Conservation (phyloP, 2,797 vertebrate genomes). For the Enteromius treurensis region DNA sequence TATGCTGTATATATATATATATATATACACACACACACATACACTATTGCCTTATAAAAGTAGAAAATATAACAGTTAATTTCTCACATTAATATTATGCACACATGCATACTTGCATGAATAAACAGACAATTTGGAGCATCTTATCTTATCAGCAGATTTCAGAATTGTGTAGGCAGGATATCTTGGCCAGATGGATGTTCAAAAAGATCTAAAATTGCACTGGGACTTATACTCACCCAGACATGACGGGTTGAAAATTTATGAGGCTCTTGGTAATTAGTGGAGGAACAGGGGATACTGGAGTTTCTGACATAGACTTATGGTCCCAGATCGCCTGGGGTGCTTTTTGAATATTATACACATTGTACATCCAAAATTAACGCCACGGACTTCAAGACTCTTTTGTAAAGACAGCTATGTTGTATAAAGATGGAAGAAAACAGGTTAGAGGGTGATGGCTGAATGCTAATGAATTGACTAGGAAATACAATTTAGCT, state of each 20-base stretch:
- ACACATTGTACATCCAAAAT: conserved; percentile 23
- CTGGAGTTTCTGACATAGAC: conserved; percentile 39
- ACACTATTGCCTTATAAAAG: not conserved
- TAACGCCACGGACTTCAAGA: not conserved
- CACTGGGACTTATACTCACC: conserved; percentile 39
- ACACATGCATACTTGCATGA: not conserved
- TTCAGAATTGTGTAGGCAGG: conserved; percentile 19
- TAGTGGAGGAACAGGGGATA: conserved; percentile 25
- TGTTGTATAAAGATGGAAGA: not conserved
- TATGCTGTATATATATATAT: not conserved
- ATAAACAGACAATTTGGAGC: conserved; percentile 25
- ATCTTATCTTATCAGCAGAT: conserved; percentile 23
- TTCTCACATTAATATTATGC: not conserved
- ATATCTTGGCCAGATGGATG: conserved; percentile 42
- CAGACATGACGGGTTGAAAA: conserved; percentile 46
- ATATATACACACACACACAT: not conserved
- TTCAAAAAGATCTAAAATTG: conserved; percentile 46
- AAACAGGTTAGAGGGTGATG: conserved; percentile 25
- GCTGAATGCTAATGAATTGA: conserved; percentile 14
- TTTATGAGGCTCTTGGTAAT: conserved; percentile 43
- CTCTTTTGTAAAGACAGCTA: not conserved
- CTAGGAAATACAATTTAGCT: not conserved
- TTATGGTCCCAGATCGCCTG: conserved; percentile 21
- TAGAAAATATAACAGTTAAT: not conserved
- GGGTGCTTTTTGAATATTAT: conserved; percentile 33